Percentiles rank a stretch among this genome's conserved stretches.
phyloP scores from a whole-genome alignment of 2,113 vertebrate species.

The Litocranius walleri region DNA sequence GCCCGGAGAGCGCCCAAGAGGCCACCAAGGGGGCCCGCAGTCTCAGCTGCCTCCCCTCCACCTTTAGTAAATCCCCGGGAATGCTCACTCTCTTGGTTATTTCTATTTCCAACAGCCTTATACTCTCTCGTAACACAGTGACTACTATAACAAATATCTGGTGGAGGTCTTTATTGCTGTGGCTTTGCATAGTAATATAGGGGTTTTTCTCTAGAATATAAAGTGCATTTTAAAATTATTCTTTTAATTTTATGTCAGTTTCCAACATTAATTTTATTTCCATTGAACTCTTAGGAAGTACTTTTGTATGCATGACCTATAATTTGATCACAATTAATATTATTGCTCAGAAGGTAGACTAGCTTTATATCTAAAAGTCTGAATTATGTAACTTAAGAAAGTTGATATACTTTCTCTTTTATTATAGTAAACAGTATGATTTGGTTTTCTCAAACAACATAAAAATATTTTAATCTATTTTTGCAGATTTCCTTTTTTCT shows the following conservation, averaged over 20 bases:
- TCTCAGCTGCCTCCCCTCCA: background rate
- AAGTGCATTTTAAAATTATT: background rate
- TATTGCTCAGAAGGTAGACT: background rate
- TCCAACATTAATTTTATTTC: conserved; percentile 30
- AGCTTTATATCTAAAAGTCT: background rate
- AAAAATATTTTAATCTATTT: background rate
- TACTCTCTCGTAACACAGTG: too few relatives aligned
- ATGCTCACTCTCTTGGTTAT: background rate
- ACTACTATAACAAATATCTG: background rate
- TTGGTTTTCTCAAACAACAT: background rate
- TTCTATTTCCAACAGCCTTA: background rate
- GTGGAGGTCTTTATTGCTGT: background rate
- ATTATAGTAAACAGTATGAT: background rate
- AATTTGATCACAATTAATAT: background rate
- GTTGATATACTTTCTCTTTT: background rate
- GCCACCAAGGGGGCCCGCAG: background rate
- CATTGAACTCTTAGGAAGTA: background rate
- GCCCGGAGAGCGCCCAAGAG: background rate
- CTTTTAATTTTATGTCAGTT: background rate
- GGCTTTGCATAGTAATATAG: background rate
- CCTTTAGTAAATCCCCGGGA: background rate
- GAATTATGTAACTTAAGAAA: background rate
- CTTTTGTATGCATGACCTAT: background rate
- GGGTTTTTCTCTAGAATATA: background rate
- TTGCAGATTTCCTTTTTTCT: background rate